Evolutionary conservation across 1,140 invertebrate species (phyloP).

Genomic region (Cylas formicarius): DNA sequence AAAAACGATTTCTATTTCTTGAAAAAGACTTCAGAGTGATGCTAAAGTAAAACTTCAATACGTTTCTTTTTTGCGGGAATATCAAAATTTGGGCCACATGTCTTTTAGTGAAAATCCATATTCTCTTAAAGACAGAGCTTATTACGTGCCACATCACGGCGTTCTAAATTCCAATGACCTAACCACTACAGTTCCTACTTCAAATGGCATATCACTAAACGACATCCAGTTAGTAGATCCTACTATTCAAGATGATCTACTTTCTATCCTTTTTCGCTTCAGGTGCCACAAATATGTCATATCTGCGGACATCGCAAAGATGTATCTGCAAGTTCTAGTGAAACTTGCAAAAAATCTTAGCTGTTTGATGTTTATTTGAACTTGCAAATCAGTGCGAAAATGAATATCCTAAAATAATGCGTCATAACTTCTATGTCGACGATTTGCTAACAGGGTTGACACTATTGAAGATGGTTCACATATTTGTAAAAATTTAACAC

Average conservation of each 20-base stretch:
- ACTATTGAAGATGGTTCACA: constrained; percentile 16
- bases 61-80: too few species aligned
- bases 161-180: too few species aligned
- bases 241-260: constrained; percentile 36
- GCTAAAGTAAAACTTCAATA: too few species aligned
- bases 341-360: constrained; percentile 27
- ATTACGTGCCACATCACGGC: too few species aligned
- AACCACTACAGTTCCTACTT: too few species aligned
- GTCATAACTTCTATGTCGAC: constrained; percentile 41
- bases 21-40: too few species aligned
- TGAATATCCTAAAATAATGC: constrained; percentile 28
- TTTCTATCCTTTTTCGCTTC: constrained; percentile 32
- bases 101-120: too few species aligned
- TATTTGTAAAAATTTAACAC: constrained; percentile 19
- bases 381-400: constrained; percentile 31
- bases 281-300: constrained; percentile 24
- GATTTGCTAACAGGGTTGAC: constrained; percentile 40
- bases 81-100: too few species aligned
- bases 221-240: constrained; percentile 33
- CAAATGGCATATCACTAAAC: constrained; percentile 33
- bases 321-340: constrained; percentile 43
- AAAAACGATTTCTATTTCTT: too few species aligned
- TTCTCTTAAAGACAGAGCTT: too few species aligned
- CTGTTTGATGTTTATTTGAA: constrained; percentile 28
- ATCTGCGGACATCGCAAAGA: constrained; percentile 41